A percentile compares a stretch with the other conserved stretches of the same genome.
Evolutionary conservation across 2,888 invertebrate genomes (phyloP).

Genomic region (Cyrtodaria siliqua): DNA sequence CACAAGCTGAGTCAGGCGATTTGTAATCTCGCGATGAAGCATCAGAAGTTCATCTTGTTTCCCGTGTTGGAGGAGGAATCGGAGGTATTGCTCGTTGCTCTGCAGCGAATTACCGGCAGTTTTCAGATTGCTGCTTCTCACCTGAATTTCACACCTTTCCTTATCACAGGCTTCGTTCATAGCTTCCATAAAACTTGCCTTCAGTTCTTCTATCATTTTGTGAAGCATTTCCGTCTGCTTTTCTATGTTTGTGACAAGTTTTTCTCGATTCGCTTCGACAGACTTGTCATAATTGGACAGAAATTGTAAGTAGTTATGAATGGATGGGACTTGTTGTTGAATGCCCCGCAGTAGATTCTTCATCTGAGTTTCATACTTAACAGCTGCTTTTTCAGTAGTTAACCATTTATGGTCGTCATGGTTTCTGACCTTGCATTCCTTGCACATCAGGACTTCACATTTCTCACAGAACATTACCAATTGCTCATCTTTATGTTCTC

Average conservation of each 20-base stretch:
- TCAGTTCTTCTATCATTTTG: slow-evolving; percentile 74
- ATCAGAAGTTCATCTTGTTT: slow-evolving; percentile 76
- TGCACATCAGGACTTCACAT: slow-evolving; percentile 75
- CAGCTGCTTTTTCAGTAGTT: slow-evolving; percentile 57
- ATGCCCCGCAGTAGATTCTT: slow-evolving; percentile 71
- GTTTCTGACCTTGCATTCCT: slow-evolving; percentile 69
- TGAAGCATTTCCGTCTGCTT: slow-evolving; percentile 75
- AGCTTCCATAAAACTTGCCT: slow-evolving; percentile 53
- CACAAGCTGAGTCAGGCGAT: slow-evolving; percentile 73
- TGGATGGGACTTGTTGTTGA: slow-evolving; percentile 66
- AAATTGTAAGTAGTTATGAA: slow-evolving; percentile 72
- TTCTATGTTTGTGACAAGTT: slow-evolving; percentile 62
- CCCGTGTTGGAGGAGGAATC: slow-evolving; percentile 69
- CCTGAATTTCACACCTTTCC: slow-evolving; percentile 63
- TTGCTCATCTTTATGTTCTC: slow-evolving; percentile 60
- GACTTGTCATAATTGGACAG: slow-evolving; percentile 70
- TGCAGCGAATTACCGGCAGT: slow-evolving; percentile 65
- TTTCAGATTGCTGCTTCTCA: slow-evolving; percentile 64
- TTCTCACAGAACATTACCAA: slow-evolving; percentile 73
- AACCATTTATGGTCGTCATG: slow-evolving; percentile 74
- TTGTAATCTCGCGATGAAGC: slow-evolving; percentile 68
- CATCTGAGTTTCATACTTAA: slow-evolving; percentile 65
- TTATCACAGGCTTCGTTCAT: slow-evolving; percentile 60
- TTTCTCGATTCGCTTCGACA: slow-evolving; percentile 59
- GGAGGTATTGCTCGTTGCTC: slow-evolving; percentile 67